Evolutionary conservation across 1,140 invertebrate species (phyloP).

Genomic region (Heliconius eleuchia): DNA sequence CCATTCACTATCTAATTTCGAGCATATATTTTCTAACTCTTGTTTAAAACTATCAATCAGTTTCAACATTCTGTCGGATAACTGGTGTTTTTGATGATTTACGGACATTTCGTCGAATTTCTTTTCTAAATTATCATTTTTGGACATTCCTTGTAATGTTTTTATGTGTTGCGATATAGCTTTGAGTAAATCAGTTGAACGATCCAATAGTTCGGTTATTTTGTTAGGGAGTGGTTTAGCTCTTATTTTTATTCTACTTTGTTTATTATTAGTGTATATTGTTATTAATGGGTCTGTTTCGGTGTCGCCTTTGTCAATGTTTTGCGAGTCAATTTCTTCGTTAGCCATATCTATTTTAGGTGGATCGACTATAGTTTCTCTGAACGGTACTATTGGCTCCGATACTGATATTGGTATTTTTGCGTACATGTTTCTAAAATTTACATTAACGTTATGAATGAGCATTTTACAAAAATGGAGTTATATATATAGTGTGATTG

Average conservation of each 20-base stretch:
- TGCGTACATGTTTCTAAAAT: conserved; percentile 86
- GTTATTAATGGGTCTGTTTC: conserved; percentile 82
- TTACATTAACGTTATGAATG: neutral
- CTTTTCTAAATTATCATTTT: conserved; percentile 61
- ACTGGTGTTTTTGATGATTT: conserved; percentile 49
- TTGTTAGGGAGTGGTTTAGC: conserved; percentile 90
- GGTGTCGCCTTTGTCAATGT: conserved; percentile 59
- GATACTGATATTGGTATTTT: conserved; percentile 95
- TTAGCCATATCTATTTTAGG: conserved; percentile 95
- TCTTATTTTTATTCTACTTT: conserved; percentile 88
- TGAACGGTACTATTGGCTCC: conserved; percentile 97
- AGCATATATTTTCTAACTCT: conserved; percentile 85
- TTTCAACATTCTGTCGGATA: conserved; percentile 81
- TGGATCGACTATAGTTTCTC: conserved; percentile 94
- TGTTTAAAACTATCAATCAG: conserved; percentile 84
- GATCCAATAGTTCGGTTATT: conserved; percentile 85
- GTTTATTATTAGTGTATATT: conserved; percentile 87
- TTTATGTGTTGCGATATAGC: conserved; percentile 74
- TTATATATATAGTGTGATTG: neutral
- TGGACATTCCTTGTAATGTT: conserved; percentile 59
- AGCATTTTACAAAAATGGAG: neutral
- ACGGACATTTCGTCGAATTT: conserved; percentile 58
- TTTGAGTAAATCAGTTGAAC: conserved; percentile 82
- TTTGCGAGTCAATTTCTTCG: conserved; percentile 87
- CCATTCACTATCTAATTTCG: conserved; percentile 82